A percentile compares a stretch with the other conserved stretches of the same genome.
Conservation (phyloP, 2,888 invertebrate species). For the Melanchra persicariae region DNA sequence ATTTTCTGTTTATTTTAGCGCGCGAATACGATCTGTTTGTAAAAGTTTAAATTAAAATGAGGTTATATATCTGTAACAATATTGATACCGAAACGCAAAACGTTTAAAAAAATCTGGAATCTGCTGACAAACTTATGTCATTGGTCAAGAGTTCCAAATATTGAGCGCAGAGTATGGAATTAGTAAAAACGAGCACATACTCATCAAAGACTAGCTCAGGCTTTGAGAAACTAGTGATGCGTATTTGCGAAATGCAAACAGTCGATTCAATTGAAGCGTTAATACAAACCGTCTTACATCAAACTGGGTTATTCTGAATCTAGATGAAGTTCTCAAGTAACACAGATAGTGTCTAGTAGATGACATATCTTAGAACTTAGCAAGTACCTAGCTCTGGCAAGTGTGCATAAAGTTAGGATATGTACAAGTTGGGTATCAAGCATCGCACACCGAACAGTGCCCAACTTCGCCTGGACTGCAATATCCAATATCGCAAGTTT, state of each 20-base stretch:
- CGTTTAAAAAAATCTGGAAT: too few relatives aligned
- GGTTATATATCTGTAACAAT: constrained; percentile 6
- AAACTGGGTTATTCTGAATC: constrained; percentile 36
- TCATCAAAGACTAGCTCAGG: background rate
- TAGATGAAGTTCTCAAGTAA: constrained; percentile 36
- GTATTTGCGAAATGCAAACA: constrained; percentile 25
- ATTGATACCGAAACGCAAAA: background rate
- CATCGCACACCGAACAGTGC: constrained; percentile 19
- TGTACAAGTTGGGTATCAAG: constrained; percentile 47
- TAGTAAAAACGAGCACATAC: background rate
- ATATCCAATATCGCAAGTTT: constrained; percentile 44
- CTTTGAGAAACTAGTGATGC: constrained; percentile 12
- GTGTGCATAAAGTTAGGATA: constrained; percentile 35
- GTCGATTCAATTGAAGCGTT: constrained; percentile 21
- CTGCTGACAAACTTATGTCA: background rate
- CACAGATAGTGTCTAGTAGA: constrained; percentile 37
- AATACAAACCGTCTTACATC: constrained; percentile 10
- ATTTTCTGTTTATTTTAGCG: constrained; percentile 9
- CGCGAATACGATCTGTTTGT: constrained; percentile 20
- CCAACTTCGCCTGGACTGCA: constrained; percentile 34
- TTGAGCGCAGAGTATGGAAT: background rate
- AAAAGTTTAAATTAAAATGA: constrained; percentile 20
- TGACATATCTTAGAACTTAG: constrained; percentile 45
- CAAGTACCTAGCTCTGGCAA: constrained; percentile 27
- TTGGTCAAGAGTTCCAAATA: too few relatives aligned